Base-by-base conservation (phyloP, 2,113 vertebrate species). In the Leptosomus discolor region DNA sequence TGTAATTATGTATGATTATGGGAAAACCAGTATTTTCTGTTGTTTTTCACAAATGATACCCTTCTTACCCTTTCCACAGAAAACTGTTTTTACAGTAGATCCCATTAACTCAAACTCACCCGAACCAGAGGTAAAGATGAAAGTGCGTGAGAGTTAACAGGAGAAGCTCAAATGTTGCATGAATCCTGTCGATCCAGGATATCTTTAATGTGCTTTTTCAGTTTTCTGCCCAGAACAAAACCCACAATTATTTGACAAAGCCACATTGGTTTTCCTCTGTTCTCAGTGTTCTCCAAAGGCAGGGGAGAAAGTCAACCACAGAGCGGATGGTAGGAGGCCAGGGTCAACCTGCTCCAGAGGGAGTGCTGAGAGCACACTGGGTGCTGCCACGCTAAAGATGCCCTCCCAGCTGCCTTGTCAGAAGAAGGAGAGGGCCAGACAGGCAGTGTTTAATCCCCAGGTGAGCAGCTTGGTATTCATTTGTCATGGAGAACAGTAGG, bases 381-480 rank as follows among this genome's bases (percentile, higher is more conserved):
- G 1, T 50, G 24, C 78, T 64, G 48, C 36, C 0, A 0, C 0
- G 2, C 39, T 15, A 9, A 39, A 43, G 19, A 15, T 36, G 36
- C 26, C 32, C 20, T 69, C 53, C 22, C 43, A 58, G 29, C 19
- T 60, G 43, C 58, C 29, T 53, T 12, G 14, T 2, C 1, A 2
- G 46, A 78, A 69, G 80, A 48, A 82, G 39, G 19, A 93, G 65
- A 36, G 10, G 22, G 65, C 43, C 29, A 46, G 57, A 41, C 14
- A 63, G 21, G 37, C 1, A 2, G 36, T 12, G 39, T 57, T 90
- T 67, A 56, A 88, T 68, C 16, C 30, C 18, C 15, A 22, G 26
- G 13, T 1, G 4, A 77, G 45, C 30, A 82, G 12, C 2, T 41
- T 86, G 30, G 53, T 30, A 58, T 58, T 48, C n/a, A 23, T 70